Base-by-base conservation (phyloP, 2,888 invertebrate genomes). In the Galeopsomyia nigrocyanea region DNA sequence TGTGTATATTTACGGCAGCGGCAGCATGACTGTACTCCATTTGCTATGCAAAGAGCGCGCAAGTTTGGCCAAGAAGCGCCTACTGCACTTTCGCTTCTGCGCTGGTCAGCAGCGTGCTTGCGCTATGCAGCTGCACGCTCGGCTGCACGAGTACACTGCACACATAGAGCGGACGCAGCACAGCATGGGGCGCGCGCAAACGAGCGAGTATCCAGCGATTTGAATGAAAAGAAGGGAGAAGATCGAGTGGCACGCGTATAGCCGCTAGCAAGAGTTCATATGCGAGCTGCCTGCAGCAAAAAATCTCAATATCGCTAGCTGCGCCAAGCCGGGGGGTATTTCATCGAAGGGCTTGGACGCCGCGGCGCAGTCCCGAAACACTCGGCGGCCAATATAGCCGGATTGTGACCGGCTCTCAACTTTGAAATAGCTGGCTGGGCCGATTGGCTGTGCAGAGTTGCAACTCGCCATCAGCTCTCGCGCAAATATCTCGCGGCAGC, bases 1-100 rank as follows among this genome's bases (percentile, higher is more conserved):
- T n/a, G n/a, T n/a, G n/a, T n/a, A n/a, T n/a, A 70, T 70, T 70
- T 70, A 47, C 64, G 51, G 49, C 3, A 46, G 2, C 50, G 31
- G 51, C 19, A n/a, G n/a, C n/a, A n/a, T n/a, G n/a, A n/a, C n/a
- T n/a, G 22, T 16, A 57, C 62, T 69, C 63, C 64, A 26, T 70
- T 70, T 60, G 51, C 57, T 64, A 70, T 70, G 70, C 70, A 17
- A 17, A 5, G 5, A 26, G 26, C 53, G 31, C 39, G 19, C 26
- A 56, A 62, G 47, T 62, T 62, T 62, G 9, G 31, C 61, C 2
- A 47, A 26, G 56, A n/a, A n/a, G 39, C 51, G 39, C 63, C 14
- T 39, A 10, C 16, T 16, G 67, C 31, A 55, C 26, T 31, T 49
- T 31, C 31, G 6, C 58, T 47, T 47, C 19, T 17, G 16, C 47